Evolutionary conservation across 2,113 vertebrate genomes (phyloP).

Genomic region (Phylloscopus whistleri): DNA sequence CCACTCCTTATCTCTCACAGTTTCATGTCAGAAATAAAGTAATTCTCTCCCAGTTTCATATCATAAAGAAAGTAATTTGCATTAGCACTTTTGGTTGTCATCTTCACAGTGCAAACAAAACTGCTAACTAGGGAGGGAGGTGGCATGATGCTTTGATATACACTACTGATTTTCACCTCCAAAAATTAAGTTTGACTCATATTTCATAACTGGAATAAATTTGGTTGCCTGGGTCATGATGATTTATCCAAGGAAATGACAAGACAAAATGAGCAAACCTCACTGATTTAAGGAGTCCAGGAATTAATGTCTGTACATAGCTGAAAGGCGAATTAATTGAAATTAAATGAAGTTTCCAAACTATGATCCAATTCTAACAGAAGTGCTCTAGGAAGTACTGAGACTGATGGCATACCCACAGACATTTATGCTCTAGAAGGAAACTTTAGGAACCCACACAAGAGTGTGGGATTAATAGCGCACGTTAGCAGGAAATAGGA

Average conservation of each 20-base stretch:
- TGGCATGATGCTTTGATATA: not conserved
- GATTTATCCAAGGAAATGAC: not conserved
- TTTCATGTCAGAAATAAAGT: not conserved
- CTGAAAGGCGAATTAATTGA: not conserved
- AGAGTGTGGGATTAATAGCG: not conserved
- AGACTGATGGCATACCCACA: too few relatives aligned
- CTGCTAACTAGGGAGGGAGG: not conserved
- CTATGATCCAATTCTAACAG: not conserved
- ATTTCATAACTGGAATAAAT: not conserved
- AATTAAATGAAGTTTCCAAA: not conserved
- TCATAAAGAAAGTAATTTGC: not conserved
- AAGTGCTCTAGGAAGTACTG: not conserved
- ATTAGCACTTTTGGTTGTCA: not conserved
- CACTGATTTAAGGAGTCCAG: not conserved
- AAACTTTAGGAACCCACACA: not conserved
- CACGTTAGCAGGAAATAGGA: not conserved
- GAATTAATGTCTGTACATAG: not conserved
- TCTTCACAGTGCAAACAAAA: not conserved
- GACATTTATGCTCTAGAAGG: not conserved
- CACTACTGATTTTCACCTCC: not conserved
- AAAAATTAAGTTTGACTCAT: not conserved
- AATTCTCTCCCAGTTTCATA: not conserved
- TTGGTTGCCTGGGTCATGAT: not conserved
- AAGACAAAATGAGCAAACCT: slow-evolving; percentile 2
- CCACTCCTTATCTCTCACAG: not conserved